Percentiles rank a stretch among this genome's conserved stretches.
phyloP scores from a whole-genome alignment of 2,888 invertebrate species.

The Limnephilus rhombicus region DNA sequence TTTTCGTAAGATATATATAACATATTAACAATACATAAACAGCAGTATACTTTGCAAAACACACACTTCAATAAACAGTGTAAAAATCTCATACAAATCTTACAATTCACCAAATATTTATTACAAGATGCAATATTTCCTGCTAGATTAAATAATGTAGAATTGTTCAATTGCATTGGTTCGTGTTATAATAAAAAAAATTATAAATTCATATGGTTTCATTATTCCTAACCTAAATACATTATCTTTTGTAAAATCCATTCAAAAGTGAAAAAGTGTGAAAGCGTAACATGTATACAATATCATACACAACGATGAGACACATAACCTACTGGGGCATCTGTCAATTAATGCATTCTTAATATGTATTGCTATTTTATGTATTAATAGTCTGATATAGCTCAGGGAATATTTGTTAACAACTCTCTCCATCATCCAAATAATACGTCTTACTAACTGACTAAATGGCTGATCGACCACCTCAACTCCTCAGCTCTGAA shows the following conservation, averaged over 20 bases:
- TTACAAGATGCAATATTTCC: conserved; percentile 42
- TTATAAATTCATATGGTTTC: conserved; percentile 40
- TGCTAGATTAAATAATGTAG: conserved; percentile 45
- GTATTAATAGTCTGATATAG: neutral
- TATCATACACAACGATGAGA: conserved; percentile 45
- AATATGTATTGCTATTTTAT: conserved; percentile 10
- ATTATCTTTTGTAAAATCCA: conserved; percentile 51
- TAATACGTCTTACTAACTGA: neutral
- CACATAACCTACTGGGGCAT: neutral
- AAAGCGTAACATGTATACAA: conserved; percentile 59
- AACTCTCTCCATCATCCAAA: neutral
- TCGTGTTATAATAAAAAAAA: conserved; percentile 50
- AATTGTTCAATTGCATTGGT: conserved; percentile 60
- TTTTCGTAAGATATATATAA: conserved; percentile 52
- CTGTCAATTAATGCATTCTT: neutral
- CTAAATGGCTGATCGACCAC: too few relatives aligned
- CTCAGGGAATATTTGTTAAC: neutral
- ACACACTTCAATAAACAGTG: conserved; percentile 53
- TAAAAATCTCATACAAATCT: conserved; percentile 50
- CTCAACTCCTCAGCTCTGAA: neutral
- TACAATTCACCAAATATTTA: conserved; percentile 51
- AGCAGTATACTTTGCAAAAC: conserved; percentile 58
- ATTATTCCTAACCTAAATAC: conserved; percentile 45
- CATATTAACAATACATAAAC: conserved; percentile 57
- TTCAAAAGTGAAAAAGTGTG: conserved; percentile 60